Percentiles rank a stretch among this genome's conserved stretches.
These are phyloP conservation scores for Drosophila arawakana DNA, from an alignment of 1,140 invertebrate species.

Conservation along the genomic window DNA sequence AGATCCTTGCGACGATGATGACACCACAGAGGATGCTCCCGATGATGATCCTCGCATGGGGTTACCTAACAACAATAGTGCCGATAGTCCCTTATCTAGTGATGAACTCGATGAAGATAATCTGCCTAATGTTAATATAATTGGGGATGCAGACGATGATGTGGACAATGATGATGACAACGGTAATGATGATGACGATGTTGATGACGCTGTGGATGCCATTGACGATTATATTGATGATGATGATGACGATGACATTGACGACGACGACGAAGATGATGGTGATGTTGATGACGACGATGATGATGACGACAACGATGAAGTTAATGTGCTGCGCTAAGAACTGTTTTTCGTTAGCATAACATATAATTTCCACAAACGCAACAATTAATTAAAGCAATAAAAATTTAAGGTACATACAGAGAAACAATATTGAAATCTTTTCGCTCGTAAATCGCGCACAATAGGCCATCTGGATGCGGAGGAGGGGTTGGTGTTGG, in stretches of 20 bases:
- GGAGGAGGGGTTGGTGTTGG: neutral
- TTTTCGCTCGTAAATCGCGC: conserved; percentile 27
- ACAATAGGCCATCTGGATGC: neutral
- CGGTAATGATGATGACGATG: conserved; percentile 19
- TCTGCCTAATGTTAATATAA: no score
- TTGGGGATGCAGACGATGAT: neutral
- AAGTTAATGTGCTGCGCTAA: conserved; percentile 5
- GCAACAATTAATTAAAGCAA: conserved; percentile 48
- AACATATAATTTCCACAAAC: conserved; percentile 6
- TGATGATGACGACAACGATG: conserved; percentile 3
- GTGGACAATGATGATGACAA: conserved; percentile 16
- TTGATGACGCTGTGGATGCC: conserved; percentile 24
- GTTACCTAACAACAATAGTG: conserved; percentile 17
- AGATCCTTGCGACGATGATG: conserved; percentile 1
- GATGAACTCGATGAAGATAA: conserved; percentile 31
- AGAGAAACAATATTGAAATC: conserved; percentile 23
- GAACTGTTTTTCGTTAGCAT: conserved; percentile 18
- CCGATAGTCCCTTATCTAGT: neutral
- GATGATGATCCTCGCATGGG: conserved; percentile 7
- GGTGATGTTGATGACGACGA: conserved; percentile 23
- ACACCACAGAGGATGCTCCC: neutral
- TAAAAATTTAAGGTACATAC: conserved; percentile 58
- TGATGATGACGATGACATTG: conserved; percentile 6
- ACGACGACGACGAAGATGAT: conserved; percentile 30
- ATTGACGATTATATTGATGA: conserved; percentile 15